Percentiles rank a stretch among this genome's conserved stretches.
Conservation (phyloP, 2,113 vertebrate species). For the Terrapene triunguis region DNA sequence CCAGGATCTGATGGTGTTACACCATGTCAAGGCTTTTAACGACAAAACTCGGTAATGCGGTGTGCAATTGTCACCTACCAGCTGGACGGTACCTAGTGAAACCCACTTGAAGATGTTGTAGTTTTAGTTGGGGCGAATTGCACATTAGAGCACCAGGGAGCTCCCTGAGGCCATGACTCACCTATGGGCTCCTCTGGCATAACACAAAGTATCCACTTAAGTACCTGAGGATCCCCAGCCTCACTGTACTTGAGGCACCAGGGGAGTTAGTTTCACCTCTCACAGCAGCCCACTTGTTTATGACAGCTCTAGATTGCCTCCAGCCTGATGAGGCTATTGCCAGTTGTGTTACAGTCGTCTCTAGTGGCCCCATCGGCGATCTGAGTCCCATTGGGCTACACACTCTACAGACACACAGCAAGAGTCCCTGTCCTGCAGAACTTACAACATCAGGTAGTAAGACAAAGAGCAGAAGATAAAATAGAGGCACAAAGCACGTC, state of each 20-base stretch:
- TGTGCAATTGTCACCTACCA: not conserved
- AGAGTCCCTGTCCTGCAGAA: not conserved
- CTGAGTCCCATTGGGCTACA: not conserved
- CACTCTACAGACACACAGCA: not conserved
- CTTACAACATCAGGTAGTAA: not conserved
- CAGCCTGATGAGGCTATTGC: not conserved
- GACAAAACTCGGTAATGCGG: not conserved
- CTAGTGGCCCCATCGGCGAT: not conserved
- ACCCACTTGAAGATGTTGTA: not conserved
- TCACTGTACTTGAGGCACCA: not conserved
- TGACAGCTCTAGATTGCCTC: not conserved
- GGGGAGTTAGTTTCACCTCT: not conserved
- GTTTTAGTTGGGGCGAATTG: not conserved
- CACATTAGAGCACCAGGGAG: rapidly evolving
- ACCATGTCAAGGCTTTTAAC: not conserved
- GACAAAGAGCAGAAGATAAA: not conserved
- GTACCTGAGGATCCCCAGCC: not conserved
- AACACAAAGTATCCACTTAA: not conserved
- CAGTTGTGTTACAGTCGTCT: rapidly evolving
- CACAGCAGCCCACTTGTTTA: not conserved
- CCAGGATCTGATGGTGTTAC: no score
- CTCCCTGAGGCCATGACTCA: not conserved
- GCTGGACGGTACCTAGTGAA: not conserved
- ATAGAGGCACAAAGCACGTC: not conserved
- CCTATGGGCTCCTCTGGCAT: rapidly evolving